phyloP scores from a whole-genome alignment of 2,113 vertebrate genomes.

The Atlantisia rogersi region DNA sequence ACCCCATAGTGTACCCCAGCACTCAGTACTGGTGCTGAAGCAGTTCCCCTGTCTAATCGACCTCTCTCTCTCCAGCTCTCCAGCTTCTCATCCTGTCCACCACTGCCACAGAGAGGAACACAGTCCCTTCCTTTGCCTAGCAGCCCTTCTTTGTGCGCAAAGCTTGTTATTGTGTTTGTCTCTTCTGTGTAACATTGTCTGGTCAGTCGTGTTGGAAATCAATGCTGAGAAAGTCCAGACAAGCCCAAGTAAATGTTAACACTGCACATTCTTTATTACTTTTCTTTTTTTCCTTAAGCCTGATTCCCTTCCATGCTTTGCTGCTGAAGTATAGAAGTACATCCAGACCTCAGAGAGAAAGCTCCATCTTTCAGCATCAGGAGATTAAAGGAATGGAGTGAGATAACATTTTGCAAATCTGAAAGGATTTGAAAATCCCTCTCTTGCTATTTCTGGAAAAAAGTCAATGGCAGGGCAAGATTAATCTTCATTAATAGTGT shows the following conservation, averaged over 20 bases:
- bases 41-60: background rate
- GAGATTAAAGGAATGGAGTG: slow-evolving; percentile 54
- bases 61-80: background rate
- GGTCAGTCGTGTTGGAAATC: background rate
- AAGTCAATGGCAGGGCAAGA: slow-evolving; percentile 45
- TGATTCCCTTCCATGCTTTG: slow-evolving; percentile 36
- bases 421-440: slow-evolving; percentile 60
- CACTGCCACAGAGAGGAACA: background rate
- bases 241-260: slow-evolving; percentile 26
- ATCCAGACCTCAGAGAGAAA: slow-evolving; percentile 21
- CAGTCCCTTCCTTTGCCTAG: background rate
- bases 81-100: background rate
- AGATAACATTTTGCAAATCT: slow-evolving; percentile 53
- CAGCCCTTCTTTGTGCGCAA: background rate
- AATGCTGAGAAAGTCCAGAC: background rate
- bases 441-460: slow-evolving; percentile 48
- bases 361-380: slow-evolving; percentile 38
- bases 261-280: background rate
- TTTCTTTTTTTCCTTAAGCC: background rate
- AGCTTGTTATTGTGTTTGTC: background rate
- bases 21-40: background rate
- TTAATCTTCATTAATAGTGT: slow-evolving; percentile 61
- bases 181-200: background rate
- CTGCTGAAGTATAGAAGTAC: slow-evolving; percentile 25
- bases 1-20: background rate